phyloP scores from a whole-genome alignment of 35 echinoderm and acorn worm species.

The Apostichopus californicus region DNA sequence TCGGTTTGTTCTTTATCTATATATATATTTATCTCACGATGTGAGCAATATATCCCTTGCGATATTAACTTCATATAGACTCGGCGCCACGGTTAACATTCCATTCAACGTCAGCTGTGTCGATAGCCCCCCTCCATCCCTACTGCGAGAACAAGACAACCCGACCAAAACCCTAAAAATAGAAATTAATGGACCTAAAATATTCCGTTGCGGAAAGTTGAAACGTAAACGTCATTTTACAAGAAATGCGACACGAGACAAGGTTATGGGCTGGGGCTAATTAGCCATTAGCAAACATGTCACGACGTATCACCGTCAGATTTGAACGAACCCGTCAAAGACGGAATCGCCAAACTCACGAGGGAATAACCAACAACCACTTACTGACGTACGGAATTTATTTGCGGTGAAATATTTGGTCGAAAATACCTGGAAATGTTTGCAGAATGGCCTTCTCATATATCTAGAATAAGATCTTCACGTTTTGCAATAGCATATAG shows the following conservation, averaged over 20 bases:
- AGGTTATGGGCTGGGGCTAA: conserved; percentile 7
- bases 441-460: too few species aligned
- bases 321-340: background rate
- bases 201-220: background rate
- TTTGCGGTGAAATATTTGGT: too few species aligned
- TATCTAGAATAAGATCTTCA: too few species aligned
- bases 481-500: too few species aligned
- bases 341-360: too few species aligned
- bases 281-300: conserved; percentile 4
- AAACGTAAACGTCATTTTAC: background rate
- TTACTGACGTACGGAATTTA: too few species aligned
- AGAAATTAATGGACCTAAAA: background rate
- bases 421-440: too few species aligned
- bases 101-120: background rate
- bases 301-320: background rate
- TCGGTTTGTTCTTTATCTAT: too few species aligned
- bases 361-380: too few species aligned
- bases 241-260: background rate
- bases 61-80: too few species aligned
- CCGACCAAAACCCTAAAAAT: background rate
- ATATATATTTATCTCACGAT: too few species aligned
- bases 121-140: background rate
- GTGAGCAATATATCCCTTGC: too few species aligned
- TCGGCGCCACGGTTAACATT: background rate
- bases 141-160: background rate